Percentiles rank a stretch among this genome's conserved stretches.
Evolutionary conservation across 53 echinoderm and acorn worm genomes (phyloP).

Genomic region (Luidia sarsii): DNA sequence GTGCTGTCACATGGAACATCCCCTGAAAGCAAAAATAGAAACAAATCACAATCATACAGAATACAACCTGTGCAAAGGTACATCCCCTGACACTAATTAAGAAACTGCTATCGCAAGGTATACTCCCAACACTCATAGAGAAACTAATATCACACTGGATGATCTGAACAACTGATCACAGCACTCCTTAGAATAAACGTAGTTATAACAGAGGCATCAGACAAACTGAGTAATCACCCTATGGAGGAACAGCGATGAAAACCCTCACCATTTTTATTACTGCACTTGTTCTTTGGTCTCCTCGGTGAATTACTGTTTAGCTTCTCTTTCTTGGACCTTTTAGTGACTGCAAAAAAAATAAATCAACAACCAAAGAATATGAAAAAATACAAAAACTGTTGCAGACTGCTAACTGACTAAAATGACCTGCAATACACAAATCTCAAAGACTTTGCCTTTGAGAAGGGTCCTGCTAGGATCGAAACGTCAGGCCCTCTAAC

Average conservation of each 20-base stretch:
- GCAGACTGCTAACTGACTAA: no score
- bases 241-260: background rate
- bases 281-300: slow-evolving; percentile 63
- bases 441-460: no score
- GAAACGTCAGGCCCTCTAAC: no score
- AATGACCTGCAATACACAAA: no score
- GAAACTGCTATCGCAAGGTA: background rate
- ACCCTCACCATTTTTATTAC: slow-evolving; percentile 13
- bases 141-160: background rate
- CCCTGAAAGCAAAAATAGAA: no score
- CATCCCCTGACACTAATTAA: background rate
- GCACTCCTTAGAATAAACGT: background rate
- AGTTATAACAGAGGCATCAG: background rate
- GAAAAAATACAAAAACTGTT: no score
- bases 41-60: no score
- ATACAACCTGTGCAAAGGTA: no score
- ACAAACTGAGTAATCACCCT: background rate
- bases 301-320: slow-evolving; percentile 65
- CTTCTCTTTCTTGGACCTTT: slow-evolving; percentile 78
- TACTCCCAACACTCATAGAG: background rate
- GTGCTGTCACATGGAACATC: no score
- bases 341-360: slow-evolving; percentile 20
- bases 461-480: no score
- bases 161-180: background rate
- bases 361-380: no score